These are phyloP conservation scores for Ariopsis seemanni DNA, from an alignment of 2,113 vertebrate species.

Conservation along the genomic window DNA sequence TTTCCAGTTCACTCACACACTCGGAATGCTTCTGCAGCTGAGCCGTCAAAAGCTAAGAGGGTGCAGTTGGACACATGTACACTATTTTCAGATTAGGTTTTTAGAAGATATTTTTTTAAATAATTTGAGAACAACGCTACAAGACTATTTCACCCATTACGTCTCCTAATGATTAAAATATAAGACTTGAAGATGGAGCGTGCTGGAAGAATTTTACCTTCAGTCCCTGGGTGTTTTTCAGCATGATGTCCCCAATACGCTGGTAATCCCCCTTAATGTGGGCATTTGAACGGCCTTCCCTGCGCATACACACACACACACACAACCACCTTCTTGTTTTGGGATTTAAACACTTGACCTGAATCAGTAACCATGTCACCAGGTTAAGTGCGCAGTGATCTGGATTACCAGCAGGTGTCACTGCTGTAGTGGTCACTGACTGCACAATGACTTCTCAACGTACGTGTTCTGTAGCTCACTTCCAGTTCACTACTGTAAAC, in stretches of 20 bases:
- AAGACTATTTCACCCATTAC: background rate
- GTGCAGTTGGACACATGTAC: background rate
- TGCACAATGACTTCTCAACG: slow-evolving; percentile 11
- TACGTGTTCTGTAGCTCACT: background rate
- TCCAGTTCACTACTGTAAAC: background rate
- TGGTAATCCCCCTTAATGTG: slow-evolving; percentile 94
- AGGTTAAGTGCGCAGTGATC: background rate
- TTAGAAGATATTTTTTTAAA: too few relatives aligned
- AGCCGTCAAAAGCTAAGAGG: slow-evolving; percentile 79
- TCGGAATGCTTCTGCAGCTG: slow-evolving; percentile 89
- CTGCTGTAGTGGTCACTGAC: slow-evolving; percentile 21
- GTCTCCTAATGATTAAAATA: background rate
- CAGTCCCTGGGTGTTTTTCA: slow-evolving; percentile 88
- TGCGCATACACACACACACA: slow-evolving; percentile 56
- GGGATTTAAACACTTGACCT: slow-evolving; percentile 14
- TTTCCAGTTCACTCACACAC: slow-evolving; percentile 85
- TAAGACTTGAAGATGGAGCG: background rate
- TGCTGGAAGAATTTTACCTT: slow-evolving; percentile 76
- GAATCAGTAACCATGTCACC: background rate
- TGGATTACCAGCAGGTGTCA: slow-evolving; percentile 68
- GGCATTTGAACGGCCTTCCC: slow-evolving; percentile 94
- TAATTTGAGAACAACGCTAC: background rate
- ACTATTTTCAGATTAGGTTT: background rate
- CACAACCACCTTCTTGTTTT: slow-evolving; percentile 13
- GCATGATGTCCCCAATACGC: slow-evolving; percentile 92